phyloP scores from a whole-genome alignment of 2,888 invertebrate species.

The Morpho helenor region DNA sequence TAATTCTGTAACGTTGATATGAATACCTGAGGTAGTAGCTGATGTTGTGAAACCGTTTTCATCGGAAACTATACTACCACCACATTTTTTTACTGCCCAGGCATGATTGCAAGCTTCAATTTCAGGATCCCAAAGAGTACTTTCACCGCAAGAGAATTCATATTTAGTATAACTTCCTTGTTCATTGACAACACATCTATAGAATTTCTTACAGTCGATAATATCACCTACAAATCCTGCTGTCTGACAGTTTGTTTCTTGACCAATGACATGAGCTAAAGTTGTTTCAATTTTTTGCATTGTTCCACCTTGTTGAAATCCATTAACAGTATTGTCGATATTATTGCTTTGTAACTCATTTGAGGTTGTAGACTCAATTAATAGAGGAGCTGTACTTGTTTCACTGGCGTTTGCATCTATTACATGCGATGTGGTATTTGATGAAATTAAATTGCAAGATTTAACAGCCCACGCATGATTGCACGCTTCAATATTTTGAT shows the following conservation, averaged over 20 bases:
- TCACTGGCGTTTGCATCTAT: conserved; percentile 11
- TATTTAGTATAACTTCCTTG: conserved; percentile 78
- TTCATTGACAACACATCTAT: conserved; percentile 61
- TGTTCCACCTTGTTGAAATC: conserved; percentile 20
- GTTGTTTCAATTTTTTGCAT: conserved; percentile 14
- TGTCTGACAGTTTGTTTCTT: conserved; percentile 23
- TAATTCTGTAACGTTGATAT: conserved; percentile 1
- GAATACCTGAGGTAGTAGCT: conserved; percentile 12
- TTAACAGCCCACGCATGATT: conserved; percentile 76
- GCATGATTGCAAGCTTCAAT: conserved; percentile 79
- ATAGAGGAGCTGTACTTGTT: conserved; percentile 24
- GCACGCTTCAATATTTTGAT: conserved; percentile 75
- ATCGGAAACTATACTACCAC: conserved; percentile 6
- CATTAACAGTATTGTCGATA: conserved; percentile 28
- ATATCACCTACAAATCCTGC: conserved; percentile 31
- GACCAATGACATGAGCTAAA: conserved; percentile 3
- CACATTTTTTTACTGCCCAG: conserved; percentile 41
- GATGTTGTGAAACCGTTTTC: conserved; percentile 16
- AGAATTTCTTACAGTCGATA: conserved; percentile 33
- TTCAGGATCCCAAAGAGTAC: conserved; percentile 81
- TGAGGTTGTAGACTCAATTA: conserved; percentile 26
- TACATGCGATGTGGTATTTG: conserved; percentile 12
- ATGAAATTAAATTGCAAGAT: conserved; percentile 24
- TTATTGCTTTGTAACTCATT: conserved; percentile 12
- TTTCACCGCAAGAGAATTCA: conserved; percentile 83